Evolutionary conservation across 2,797 vertebrate genomes (phyloP).

Genomic region (Alectoris magna): DNA sequence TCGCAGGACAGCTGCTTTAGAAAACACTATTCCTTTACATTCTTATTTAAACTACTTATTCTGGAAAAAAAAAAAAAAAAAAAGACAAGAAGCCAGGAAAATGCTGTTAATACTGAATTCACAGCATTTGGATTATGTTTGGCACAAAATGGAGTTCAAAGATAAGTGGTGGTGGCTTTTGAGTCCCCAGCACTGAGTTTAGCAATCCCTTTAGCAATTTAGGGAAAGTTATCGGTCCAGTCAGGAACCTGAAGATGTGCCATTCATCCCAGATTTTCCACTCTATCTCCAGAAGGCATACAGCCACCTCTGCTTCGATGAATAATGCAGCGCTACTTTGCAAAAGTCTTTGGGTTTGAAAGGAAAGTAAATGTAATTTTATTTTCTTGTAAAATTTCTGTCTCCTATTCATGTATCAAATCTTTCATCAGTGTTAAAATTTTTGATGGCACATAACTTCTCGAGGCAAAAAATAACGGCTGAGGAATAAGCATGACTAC

Average conservation of each 20-base stretch:
- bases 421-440: not conserved
- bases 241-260: not conserved
- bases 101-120: not conserved
- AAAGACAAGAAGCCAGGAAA: not conserved
- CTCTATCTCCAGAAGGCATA: accelerated
- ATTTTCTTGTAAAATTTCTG: not conserved
- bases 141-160: not conserved
- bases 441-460: not conserved
- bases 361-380: not conserved
- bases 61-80: not conserved
- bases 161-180: not conserved
- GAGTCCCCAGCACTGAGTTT: not conserved
- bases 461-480: not conserved
- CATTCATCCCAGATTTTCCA: not conserved
- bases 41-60: not conserved
- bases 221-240: not conserved
- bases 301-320: not conserved
- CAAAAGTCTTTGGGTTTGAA: not conserved
- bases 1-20: not conserved
- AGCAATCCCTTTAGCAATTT: not conserved
- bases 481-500: not conserved
- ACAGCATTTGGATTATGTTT: not conserved
- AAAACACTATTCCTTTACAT: not conserved
- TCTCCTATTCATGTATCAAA: not conserved
- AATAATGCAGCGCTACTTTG: not conserved